A percentile compares a stretch with the other conserved stretches of the same genome.
Conservation (phyloP, 2,888 invertebrate genomes). For the Tupiocoris notatus region DNA sequence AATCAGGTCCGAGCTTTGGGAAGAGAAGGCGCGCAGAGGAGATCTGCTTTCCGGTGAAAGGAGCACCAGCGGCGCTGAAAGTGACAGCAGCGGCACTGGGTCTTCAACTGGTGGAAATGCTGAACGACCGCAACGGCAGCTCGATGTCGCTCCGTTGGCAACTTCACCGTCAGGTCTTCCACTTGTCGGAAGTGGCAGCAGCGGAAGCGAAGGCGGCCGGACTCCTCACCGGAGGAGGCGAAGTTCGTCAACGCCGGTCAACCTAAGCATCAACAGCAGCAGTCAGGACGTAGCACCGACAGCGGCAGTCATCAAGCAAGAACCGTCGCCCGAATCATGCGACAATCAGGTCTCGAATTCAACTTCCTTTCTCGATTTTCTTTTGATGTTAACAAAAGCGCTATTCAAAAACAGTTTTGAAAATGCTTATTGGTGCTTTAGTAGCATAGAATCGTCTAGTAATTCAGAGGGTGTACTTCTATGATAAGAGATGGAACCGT, state of each 20-base stretch:
- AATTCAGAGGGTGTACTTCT: too few species aligned
- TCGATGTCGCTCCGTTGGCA: conserved; percentile 9
- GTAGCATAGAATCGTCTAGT: too few species aligned
- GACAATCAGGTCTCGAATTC: conserved; percentile 26
- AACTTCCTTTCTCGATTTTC: too few species aligned
- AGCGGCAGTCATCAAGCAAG: conserved; percentile 35
- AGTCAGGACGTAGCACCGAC: conserved; percentile 51
- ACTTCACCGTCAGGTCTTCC: background rate
- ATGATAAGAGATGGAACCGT: too few species aligned
- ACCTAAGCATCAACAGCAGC: conserved; percentile 70
- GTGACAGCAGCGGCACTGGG: conserved; percentile 39
- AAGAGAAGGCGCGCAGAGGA: conserved; percentile 45
- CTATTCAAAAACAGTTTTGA: too few species aligned
- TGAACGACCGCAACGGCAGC: conserved; percentile 20
- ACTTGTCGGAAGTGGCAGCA: conserved; percentile 19
- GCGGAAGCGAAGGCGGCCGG: conserved; percentile 39
- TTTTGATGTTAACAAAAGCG: too few species aligned
- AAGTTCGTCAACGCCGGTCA: conserved; percentile 77
- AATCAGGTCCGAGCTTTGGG: conserved; percentile 71
- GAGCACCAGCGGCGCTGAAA: conserved; percentile 38
- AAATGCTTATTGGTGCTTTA: too few species aligned
- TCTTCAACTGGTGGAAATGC: conserved; percentile 24
- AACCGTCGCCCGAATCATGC: conserved; percentile 30
- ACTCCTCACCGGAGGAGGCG: conserved; percentile 55
- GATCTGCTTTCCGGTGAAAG: conserved; percentile 8